These are phyloP conservation scores for Parnassius orleans DNA, from an alignment of 2,888 invertebrate species.

Conservation along the genomic window DNA sequence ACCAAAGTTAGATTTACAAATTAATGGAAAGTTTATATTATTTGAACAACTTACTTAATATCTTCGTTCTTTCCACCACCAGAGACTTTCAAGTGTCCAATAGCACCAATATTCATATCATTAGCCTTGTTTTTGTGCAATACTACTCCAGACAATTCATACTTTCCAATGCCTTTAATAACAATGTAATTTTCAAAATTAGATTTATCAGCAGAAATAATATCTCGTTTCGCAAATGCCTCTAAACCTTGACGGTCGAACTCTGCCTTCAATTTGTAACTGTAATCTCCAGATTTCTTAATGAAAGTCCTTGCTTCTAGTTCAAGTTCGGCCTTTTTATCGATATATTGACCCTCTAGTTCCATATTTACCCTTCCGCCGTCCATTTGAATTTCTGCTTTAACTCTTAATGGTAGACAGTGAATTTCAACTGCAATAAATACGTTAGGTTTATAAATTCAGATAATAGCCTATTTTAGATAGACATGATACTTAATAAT, in stretches of 20 bases:
- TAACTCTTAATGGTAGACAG: slow-evolving; percentile 67
- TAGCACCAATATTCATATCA: slow-evolving; percentile 79
- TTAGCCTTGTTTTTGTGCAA: slow-evolving; percentile 77
- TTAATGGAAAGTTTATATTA: not conserved
- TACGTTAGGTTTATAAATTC: not conserved
- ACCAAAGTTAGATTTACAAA: too few relatives aligned
- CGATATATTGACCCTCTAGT: slow-evolving; percentile 78
- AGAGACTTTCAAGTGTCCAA: slow-evolving; percentile 75
- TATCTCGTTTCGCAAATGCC: slow-evolving; percentile 78
- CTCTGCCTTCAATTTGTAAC: slow-evolving; percentile 52
- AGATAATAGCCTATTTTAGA: too few relatives aligned
- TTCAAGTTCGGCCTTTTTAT: slow-evolving; percentile 82
- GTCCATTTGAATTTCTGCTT: slow-evolving; percentile 80
- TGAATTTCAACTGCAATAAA: slow-evolving; percentile 75
- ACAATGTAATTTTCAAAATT: slow-evolving; percentile 82
- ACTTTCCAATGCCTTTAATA: slow-evolving; percentile 82
- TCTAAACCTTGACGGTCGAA: slow-evolving; percentile 62
- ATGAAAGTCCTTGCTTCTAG: slow-evolving; percentile 76
- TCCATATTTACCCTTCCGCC: slow-evolving; percentile 80
- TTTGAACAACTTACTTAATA: slow-evolving; percentile 71
- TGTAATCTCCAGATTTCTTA: slow-evolving; percentile 68
- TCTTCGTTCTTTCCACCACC: slow-evolving; percentile 77
- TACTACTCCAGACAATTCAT: slow-evolving; percentile 82
- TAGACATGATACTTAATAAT: too few relatives aligned
- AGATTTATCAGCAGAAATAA: slow-evolving; percentile 79